These are phyloP conservation scores for Calameuta pallipes DNA, from an alignment of 2,888 invertebrate genomes.

Conservation along the genomic window DNA sequence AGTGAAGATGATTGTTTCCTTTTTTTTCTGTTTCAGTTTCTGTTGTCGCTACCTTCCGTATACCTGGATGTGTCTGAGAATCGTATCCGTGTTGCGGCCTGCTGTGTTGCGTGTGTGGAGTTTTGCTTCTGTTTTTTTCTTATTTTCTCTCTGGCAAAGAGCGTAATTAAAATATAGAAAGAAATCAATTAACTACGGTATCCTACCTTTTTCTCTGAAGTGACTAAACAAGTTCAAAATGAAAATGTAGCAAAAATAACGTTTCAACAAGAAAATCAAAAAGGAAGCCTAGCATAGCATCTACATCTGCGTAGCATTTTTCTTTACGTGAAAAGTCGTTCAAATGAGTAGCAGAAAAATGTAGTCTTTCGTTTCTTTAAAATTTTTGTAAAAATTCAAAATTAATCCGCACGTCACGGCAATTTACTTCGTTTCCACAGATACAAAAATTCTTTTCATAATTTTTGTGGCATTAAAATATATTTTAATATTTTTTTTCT, in stretches of 20 bases:
- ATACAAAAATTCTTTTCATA: too few species aligned
- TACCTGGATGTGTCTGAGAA: neutral
- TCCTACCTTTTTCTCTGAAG: slow-evolving; percentile 23
- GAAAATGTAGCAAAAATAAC: slow-evolving; percentile 1
- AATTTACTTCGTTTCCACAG: too few species aligned
- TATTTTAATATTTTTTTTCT: neutral
- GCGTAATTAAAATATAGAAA: neutral
- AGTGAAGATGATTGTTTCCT: neutral
- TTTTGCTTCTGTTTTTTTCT: neutral
- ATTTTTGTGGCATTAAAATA: neutral
- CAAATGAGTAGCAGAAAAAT: neutral
- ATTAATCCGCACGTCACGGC: too few species aligned
- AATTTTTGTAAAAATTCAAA: too few species aligned
- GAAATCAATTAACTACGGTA: neutral
- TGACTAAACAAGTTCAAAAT: slow-evolving; percentile 22
- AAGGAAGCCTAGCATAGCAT: neutral
- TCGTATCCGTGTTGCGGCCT: neutral
- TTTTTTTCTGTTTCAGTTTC: neutral
- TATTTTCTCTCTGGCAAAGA: neutral
- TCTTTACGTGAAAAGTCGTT: neutral
- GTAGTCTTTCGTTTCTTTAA: neutral
- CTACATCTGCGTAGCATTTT: neutral
- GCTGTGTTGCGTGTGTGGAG: neutral
- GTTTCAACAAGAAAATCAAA: slow-evolving; percentile 3
- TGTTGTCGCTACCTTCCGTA: neutral